Evolutionary conservation across 37 sponge, comb jelly and placozoan genomes (phyloP), one percentile per base, ranked within the genome.

Genomic region (Trichoplax adhaerens): DNA sequence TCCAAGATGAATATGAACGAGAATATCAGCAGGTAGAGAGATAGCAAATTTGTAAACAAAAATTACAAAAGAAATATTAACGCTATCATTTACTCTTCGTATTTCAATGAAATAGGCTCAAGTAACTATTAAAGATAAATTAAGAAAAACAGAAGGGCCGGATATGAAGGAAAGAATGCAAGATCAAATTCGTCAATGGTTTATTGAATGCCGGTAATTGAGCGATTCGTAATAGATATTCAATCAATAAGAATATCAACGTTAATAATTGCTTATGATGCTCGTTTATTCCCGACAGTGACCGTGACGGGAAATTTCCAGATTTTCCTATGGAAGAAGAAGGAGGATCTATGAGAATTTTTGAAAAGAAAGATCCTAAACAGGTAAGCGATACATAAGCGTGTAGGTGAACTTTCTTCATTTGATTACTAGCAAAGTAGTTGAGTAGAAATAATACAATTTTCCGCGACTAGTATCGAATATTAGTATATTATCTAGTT

Each of bases 181-280:
- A 67, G 99, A 97, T 66, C 89, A 97, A 70, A 97, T 97, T 62
- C 77, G 99, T 61, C 94, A 92, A 75, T 97, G 99, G 99, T 92
- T 97, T 77, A 88, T 97, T 58, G 99, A 97, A 79, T 84, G 84
- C 58, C 88, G 99, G 94, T 94, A 52, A 51, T 70, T 1, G 0
- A 47, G 10, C 12, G 29, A 29, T 29, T 29, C 29, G 29, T 29
- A 29, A 29, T 29, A 29, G 29, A 29, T 29, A 29, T 29, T 29
- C 29, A 29, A 29, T 29, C 29, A 29, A 29, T 29, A 29, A 29
- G 29, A 29, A 29, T 29, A 29, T 29, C 29, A 29, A 29, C 29
- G 29, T 29, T 29, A 29, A 29, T 29, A 29, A 29, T 29, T 29
- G 29, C 29, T 29, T 29, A 29, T 29, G 29, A 29, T 29, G 29